phyloP scores from a whole-genome alignment of 2,113 vertebrate genomes.

The Crotalus horridus region DNA sequence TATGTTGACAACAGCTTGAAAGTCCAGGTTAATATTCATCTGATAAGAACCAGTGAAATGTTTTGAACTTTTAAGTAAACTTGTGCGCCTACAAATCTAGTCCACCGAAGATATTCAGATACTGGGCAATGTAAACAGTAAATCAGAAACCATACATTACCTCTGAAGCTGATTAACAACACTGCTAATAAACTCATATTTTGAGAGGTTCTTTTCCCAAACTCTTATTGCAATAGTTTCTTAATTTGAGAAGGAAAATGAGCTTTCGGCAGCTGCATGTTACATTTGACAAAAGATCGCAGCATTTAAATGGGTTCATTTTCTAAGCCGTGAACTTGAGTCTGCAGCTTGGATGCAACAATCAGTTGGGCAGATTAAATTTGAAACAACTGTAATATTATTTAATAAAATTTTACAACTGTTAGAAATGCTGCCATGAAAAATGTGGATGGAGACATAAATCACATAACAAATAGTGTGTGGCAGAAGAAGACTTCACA shows the following conservation, averaged over 20 bases:
- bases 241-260: constrained; percentile 8
- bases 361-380: not conserved
- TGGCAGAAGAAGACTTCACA: not conserved
- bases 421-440: not conserved
- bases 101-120: not conserved
- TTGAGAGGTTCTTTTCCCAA: not conserved
- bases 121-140: not conserved
- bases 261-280: constrained; percentile 3
- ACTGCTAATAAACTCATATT: constrained; percentile 2
- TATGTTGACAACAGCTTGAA: not conserved
- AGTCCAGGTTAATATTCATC: constrained; percentile 18
- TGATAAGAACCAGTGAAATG: not conserved
- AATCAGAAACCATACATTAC: not conserved
- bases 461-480: not conserved
- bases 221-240: not conserved
- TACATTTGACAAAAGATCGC: not conserved
- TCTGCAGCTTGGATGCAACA: not conserved
- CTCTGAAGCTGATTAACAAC: not conserved
- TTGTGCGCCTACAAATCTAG: not conserved
- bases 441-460: not conserved
- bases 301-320: not conserved
- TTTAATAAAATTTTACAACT: not conserved
- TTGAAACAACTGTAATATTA: not conserved
- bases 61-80: not conserved
- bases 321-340: not conserved